Evolutionary conservation across 1,140 invertebrate species (phyloP).

Genomic region (Drosophila ambigua): DNA sequence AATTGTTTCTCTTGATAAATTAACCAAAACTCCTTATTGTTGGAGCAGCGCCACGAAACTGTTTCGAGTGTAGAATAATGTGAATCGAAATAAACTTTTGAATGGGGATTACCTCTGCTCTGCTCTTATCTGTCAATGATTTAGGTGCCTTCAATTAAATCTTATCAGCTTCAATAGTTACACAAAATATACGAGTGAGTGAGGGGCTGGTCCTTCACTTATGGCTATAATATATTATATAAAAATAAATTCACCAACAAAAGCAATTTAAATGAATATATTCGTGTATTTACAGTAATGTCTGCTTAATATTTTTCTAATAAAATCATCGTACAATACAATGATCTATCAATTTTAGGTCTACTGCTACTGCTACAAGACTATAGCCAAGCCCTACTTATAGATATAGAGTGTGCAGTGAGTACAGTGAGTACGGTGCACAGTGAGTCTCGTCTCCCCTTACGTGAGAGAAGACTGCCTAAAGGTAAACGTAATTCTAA

Average conservation of each 20-base stretch:
- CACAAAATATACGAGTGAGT: no score
- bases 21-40: no score
- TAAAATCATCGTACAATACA: slow-evolving; percentile 32
- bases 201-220: no score
- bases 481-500: slow-evolving; percentile 17
- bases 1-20: no score
- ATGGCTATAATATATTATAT: not conserved
- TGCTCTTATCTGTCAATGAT: no score
- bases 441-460: not conserved
- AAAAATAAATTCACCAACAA: slow-evolving; percentile 10
- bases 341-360: slow-evolving; percentile 14
- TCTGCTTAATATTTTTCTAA: slow-evolving; percentile 63
- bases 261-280: slow-evolving; percentile 32
- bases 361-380: slow-evolving; percentile 17
- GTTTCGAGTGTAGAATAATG: no score
- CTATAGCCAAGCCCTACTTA: slow-evolving; percentile 63
- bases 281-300: slow-evolving; percentile 65
- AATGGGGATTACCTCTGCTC: no score
- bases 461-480: not conserved
- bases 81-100: no score
- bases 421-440: slow-evolving; percentile 37
- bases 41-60: no score
- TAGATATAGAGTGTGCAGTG: slow-evolving; percentile 18
- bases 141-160: no score
- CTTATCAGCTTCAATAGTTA: no score